Evolutionary conservation across 1,140 invertebrate species (phyloP), one percentile per base, ranked within the genome.

Genomic region (Ylistrum balloti): DNA sequence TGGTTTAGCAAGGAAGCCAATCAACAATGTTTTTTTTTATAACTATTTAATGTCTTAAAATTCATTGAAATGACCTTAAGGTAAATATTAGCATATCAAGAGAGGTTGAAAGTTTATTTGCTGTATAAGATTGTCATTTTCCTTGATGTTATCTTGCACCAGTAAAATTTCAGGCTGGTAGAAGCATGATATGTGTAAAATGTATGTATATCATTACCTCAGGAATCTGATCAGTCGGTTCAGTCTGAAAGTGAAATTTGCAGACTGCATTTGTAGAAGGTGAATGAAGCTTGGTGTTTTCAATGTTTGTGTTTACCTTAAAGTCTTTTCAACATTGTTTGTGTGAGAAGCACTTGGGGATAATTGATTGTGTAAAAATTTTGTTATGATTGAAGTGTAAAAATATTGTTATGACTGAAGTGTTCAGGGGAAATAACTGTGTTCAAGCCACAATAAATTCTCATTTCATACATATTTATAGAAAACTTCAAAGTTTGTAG

Each of bases 371-470:
- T 38, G 35, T 38, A 38, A 38, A 38, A 38, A 38, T 38, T 7
- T 38, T 38, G 35, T 7, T 38, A 38, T 74, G 56, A 74, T 11
- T 22, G 22, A 20, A 17, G 20, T 48, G 45, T 48, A 17, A 48
- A 48, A 48, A 48, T 38, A 38, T 22, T 48, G 45, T 48, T 20
- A 48, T 48, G 45, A 48, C 45, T 17, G 45, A 74, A 74, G 56
- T 74, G 56, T 74, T 74, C 56, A 74, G 56, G 56, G 56, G 56
- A 74, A 74, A 74, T 74, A 74, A 74, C 56, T 74, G 56, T 74
- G 56, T 74, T 74, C 56, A 74, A 74, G 56, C 56, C 56, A 28
- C 56, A 74, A 74, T n/a, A 74, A 74, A 74, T 74, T 74, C 56
- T 74, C 56, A 74, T 74, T 74, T 74, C 56, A 74, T 74, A 74